Conservation (phyloP, 2,113 vertebrate species). For the Ellobius talpinus region DNA sequence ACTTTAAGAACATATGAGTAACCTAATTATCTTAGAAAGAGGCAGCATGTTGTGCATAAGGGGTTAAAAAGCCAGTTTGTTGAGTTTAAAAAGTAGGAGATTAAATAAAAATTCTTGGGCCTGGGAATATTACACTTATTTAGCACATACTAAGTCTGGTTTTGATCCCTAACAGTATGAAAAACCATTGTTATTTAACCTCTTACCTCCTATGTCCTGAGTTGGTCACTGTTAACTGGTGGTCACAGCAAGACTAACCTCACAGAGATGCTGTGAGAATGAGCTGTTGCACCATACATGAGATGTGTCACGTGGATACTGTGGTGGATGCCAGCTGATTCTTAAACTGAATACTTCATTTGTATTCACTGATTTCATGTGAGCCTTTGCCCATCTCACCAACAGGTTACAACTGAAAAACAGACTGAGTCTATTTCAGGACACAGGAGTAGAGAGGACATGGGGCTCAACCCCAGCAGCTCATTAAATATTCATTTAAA, state of each 20-base stretch:
- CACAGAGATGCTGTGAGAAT: conserved; percentile 15
- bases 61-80: background rate
- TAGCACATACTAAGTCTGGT: background rate
- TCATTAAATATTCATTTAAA: background rate
- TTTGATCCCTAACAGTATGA: background rate
- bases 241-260: background rate
- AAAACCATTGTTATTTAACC: background rate
- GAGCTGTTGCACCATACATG: background rate
- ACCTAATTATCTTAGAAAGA: background rate
- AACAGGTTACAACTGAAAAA: background rate
- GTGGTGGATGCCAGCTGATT: background rate
- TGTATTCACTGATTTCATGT: background rate
- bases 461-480: background rate
- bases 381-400: background rate
- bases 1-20: background rate
- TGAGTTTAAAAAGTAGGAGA: background rate
- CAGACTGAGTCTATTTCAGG: background rate
- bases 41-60: background rate
- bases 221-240: background rate
- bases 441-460: background rate
- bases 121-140: background rate
- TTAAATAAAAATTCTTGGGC: background rate
- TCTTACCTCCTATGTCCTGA: background rate
- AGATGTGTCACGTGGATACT: background rate
- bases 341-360: background rate